Evolutionary conservation across 1,140 invertebrate species (phyloP).

Genomic region (Heliconius nattereri): DNA sequence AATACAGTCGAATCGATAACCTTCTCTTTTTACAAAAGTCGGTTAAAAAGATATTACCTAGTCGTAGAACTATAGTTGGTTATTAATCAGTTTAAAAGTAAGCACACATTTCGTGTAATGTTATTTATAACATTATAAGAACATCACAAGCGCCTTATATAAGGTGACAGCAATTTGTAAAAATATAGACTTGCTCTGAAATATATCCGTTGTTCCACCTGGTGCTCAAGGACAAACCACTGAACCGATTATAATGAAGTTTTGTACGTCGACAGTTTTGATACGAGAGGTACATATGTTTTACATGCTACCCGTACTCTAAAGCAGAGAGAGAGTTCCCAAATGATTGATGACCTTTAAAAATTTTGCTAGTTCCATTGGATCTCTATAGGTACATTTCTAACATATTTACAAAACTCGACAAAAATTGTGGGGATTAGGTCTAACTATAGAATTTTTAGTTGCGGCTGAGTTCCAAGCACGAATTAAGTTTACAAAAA

Average conservation of each 20-base stretch:
- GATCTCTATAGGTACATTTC: no score
- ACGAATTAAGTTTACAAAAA: no score
- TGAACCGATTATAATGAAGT: conserved; percentile 3
- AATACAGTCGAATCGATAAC: no score
- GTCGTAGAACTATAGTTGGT: neutral
- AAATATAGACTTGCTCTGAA: conserved; percentile 6
- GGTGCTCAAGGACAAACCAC: neutral
- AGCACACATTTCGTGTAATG: neutral
- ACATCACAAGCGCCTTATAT: conserved; percentile 2
- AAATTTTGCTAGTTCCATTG: no score
- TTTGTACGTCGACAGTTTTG: neutral
- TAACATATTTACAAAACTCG: no score
- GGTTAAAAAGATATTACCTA: neutral
- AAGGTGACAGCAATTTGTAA: conserved; percentile 18
- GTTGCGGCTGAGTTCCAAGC: no score
- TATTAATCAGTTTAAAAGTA: neutral
- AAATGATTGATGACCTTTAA: no score
- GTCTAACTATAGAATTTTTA: no score
- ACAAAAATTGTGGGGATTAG: no score
- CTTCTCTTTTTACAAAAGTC: no score
- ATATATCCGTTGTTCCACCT: neutral
- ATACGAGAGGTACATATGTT: neutral
- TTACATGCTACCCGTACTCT: neutral
- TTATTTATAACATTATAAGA: neutral
- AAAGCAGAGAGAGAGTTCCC: no score